Evolutionary conservation across 2,888 invertebrate genomes (phyloP), one percentile per base, ranked within the genome.

Genomic region (Dilophus febrilis): DNA sequence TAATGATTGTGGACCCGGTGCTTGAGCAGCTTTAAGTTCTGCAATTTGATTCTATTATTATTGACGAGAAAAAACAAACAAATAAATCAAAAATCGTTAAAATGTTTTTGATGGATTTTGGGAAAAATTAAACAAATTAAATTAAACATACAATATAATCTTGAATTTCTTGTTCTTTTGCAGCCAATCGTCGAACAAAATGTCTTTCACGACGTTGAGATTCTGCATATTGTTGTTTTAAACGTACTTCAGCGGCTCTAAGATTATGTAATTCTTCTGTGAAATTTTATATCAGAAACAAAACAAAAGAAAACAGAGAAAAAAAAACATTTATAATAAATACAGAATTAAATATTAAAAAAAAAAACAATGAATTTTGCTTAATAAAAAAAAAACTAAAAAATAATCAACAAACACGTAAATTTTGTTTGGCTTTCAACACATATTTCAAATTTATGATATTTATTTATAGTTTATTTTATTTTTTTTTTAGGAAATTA

Each of bases 151-250:
- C 92, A 68, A 85, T 79, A 69, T 84, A 88, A 66, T 94, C 92
- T 65, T 94, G 91, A 61, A 91, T 77, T 67, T 95, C 94, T 63
- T 94, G 92, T 59, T 95, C 95, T 66, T 95, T 95, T 48, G 86
- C 83, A 45, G 92, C 85, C 49, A 95, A 72, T 54, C 91, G 72
- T 55, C 92, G 79, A 50, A 92, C 83, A 50, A 95, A 74, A 47
- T 91, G 80, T 64, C 87, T 87, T 64, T 95, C 94, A 52, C 90
- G 74, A 51, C 90, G 78, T 55, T 85, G 82, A 46, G 87, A 80
- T 58, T 94, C 94, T 41, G 74, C 69, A 56, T 81, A 77, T 59
- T 88, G 87, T 52, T 78, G 76, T 54, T 78, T 78, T 55, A 80
- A 68, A 56, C 81, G 79, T 51, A 83, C 81, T 64, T 83, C 82